Conservation (phyloP, 2,113 vertebrate genomes). For the Crotalus tigris region DNA sequence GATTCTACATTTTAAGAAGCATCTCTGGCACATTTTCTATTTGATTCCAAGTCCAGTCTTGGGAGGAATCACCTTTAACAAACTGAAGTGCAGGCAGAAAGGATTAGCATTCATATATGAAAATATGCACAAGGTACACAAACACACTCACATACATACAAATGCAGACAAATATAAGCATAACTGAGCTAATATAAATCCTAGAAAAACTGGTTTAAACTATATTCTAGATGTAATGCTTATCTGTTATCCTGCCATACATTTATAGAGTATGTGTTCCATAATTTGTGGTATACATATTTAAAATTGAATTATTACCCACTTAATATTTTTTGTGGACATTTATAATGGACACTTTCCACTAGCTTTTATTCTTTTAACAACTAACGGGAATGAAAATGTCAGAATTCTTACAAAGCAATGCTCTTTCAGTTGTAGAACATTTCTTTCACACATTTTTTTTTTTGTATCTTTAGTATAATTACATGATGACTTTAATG, state of each 20-base stretch:
- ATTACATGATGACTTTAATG: constrained; percentile 70
- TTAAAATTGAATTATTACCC: constrained; percentile 1
- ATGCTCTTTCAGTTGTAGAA: constrained; percentile 62
- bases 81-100: not conserved
- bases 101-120: not conserved
- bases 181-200: not conserved
- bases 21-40: not conserved
- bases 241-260: not conserved
- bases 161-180: not conserved
- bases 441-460: constrained; percentile 61
- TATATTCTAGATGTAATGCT: not conserved
- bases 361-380: constrained; percentile 6
- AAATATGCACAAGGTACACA: not conserved
- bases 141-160: not conserved
- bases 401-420: constrained; percentile 60
- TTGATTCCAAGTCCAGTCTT: not conserved
- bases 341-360: constrained; percentile 17
- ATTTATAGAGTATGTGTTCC: not conserved
- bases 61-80: not conserved
- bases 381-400: constrained; percentile 44
- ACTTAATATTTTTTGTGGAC: not conserved
- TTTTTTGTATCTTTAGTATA: constrained; percentile 68
- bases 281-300: not conserved
- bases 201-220: not conserved
- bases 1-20: not conserved